Evolutionary conservation across 2,888 invertebrate species (phyloP), one percentile per base, ranked within the genome.

Genomic region (Lymantria monacha): DNA sequence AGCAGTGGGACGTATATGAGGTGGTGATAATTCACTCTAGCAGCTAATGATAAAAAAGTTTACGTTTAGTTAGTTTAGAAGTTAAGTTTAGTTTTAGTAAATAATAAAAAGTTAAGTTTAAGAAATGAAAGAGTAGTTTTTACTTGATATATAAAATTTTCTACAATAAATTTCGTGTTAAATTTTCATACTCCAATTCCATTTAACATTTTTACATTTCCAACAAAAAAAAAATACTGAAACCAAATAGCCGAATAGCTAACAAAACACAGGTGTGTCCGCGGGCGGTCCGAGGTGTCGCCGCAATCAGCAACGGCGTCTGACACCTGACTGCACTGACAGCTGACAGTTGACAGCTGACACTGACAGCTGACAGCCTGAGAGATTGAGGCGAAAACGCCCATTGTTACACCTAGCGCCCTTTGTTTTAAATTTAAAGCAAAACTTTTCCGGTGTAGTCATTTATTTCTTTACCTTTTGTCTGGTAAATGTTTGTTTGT

Each of bases 271-370:
- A 66, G 65, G 65, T 66, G 65, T 51, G 67, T 70, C 77, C 76
- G 73, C 77, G 72, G 74, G 78, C 77, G 74, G 55, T 53, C 65
- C 65, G 59, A 66, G 68, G 62, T 71, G 77, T 71, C 79, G 81
- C 83, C 82, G 79, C 87, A 87, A 89, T 88, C 88, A 84, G 83
- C 85, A 86, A 84, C 75, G 73, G 69, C 79, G 73, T 69, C 74
- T 83, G 85, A 81, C 83, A 74, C 58, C 72, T 81, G 82, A 77
- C 82, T 77, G 51, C 46, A 51, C 66, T 72, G 75, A 70, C 72
- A 65, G 53, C 63, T 76, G 83, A 80, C 85, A 76, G 62, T 66
- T 82, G 11, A 84, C 81, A 87, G 77, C 70, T 69, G 63, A 67
- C 50, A 50, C 49, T 53, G 44, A 55, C 69, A 61, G 56, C 49